phyloP scores from a whole-genome alignment of 2,797 vertebrate species.

The Malacoctenus gilli region DNA sequence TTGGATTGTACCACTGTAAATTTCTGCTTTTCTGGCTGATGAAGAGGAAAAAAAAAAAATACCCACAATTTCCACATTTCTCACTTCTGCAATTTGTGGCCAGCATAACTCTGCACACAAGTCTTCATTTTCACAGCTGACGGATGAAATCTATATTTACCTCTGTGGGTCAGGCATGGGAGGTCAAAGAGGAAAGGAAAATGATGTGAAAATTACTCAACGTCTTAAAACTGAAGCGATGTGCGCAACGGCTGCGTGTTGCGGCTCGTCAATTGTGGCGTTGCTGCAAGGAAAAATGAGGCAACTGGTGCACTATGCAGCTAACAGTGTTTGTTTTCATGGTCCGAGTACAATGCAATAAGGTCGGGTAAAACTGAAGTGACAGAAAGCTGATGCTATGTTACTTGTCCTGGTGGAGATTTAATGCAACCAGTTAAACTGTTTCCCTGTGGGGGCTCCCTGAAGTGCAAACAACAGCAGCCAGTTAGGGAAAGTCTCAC shows the following conservation, averaged over 20 bases:
- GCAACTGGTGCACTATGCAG: slow-evolving; percentile 39
- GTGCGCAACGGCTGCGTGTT: slow-evolving; percentile 3
- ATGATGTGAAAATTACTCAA: slow-evolving; percentile 4
- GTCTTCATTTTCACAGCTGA: slow-evolving; percentile 40
- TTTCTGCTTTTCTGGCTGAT: slow-evolving; percentile 51
- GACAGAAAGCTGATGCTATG: background rate
- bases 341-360: slow-evolving; percentile 10
- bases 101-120: slow-evolving; percentile 45
- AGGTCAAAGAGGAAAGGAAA: slow-evolving; percentile 37
- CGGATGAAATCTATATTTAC: slow-evolving; percentile 35
- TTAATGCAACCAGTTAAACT: slow-evolving; percentile 9
- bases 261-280: slow-evolving; percentile 11
- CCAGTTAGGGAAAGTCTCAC: slow-evolving; percentile 6
- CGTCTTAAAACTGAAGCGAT: slow-evolving; percentile 45
- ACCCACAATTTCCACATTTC: slow-evolving; percentile 14
- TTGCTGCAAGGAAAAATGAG: slow-evolving; percentile 5
- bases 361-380: slow-evolving; percentile 1
- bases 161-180: slow-evolving; percentile 42
- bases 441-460: slow-evolving; percentile 11
- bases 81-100: slow-evolving; percentile 36
- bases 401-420: too few species aligned
- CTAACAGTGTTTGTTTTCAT: slow-evolving; percentile 30
- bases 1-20: slow-evolving; percentile 53
- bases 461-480: slow-evolving; percentile 2
- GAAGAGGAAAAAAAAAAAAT: slow-evolving; percentile 2